Conservation (phyloP, 2,888 invertebrate species). For the Phorcus lineatus region DNA sequence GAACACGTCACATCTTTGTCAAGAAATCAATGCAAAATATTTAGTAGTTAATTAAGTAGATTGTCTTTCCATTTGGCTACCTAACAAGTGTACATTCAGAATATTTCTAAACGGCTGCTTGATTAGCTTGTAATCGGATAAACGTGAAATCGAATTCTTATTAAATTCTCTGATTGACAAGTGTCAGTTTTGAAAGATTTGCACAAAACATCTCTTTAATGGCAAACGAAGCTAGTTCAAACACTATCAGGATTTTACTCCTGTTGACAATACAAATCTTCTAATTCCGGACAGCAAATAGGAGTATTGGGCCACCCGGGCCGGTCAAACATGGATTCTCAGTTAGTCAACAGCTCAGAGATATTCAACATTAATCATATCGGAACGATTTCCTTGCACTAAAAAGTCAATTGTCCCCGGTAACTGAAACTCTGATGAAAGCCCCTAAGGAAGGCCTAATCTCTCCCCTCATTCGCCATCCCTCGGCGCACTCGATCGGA, state of each 20-base stretch:
- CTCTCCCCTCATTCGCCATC: constrained; percentile 3
- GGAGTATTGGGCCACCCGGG: neutral
- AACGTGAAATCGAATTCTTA: no score
- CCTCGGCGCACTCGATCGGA: neutral
- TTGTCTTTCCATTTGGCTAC: no score
- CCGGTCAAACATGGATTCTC: neutral
- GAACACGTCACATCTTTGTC: no score
- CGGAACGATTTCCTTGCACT: neutral
- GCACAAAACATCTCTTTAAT: no score
- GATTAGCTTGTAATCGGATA: no score
- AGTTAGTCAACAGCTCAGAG: constrained; percentile 6
- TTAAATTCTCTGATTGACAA: no score
- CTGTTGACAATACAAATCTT: neutral
- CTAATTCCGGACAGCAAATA: constrained; percentile 8
- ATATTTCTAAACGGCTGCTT: no score
- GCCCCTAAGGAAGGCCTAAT: neutral
- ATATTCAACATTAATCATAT: constrained; percentile 18
- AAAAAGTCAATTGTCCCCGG: constrained; percentile 15
- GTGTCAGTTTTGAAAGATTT: no score
- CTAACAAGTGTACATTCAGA: no score
- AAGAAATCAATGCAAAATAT: no score
- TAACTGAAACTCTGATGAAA: constrained; percentile 4
- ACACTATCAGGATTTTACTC: neutral
- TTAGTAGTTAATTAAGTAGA: no score
- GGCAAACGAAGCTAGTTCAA: no score